Percentiles rank a stretch among this genome's conserved stretches.
These are phyloP conservation scores for Steinernema khuongi DNA, from an alignment of 1,140 invertebrate genomes.

Conservation along the genomic window DNA sequence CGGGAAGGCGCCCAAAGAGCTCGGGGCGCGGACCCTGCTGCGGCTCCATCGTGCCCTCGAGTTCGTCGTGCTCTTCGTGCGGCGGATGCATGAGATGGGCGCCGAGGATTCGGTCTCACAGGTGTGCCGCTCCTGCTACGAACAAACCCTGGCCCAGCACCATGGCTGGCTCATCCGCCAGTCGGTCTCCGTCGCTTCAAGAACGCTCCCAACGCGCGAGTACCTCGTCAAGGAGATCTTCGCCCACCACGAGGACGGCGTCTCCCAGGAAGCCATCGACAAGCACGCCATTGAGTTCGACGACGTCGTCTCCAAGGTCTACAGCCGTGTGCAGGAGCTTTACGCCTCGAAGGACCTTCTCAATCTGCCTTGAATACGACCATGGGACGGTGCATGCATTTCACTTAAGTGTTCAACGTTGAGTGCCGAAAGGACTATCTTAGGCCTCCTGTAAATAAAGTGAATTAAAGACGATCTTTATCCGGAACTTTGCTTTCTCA, in stretches of 20 bases:
- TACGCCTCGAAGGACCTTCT: neutral
- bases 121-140: constrained; percentile 11
- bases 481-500: too few species aligned
- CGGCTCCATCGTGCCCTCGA: constrained; percentile 28
- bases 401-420: neutral
- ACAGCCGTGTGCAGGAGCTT: constrained; percentile 16
- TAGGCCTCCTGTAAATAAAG: too few species aligned
- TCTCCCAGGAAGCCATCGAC: constrained; percentile 8
- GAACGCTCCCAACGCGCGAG: neutral
- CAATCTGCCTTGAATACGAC: neutral
- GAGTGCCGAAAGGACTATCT: too few species aligned
- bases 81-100: neutral
- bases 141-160: constrained; percentile 23
- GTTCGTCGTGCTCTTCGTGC: constrained; percentile 25
- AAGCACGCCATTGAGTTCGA: constrained; percentile 4
- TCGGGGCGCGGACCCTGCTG: constrained; percentile 25
- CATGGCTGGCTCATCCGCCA: constrained; percentile 29
- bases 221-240: constrained; percentile 24
- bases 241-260: neutral
- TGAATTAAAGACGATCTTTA: too few species aligned
- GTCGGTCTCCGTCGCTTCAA: constrained; percentile 18
- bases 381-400: neutral
- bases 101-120: neutral
- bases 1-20: neutral
- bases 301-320: constrained; percentile 4